phyloP scores from a whole-genome alignment of 2,113 vertebrate species.

The Catharus minimus region DNA sequence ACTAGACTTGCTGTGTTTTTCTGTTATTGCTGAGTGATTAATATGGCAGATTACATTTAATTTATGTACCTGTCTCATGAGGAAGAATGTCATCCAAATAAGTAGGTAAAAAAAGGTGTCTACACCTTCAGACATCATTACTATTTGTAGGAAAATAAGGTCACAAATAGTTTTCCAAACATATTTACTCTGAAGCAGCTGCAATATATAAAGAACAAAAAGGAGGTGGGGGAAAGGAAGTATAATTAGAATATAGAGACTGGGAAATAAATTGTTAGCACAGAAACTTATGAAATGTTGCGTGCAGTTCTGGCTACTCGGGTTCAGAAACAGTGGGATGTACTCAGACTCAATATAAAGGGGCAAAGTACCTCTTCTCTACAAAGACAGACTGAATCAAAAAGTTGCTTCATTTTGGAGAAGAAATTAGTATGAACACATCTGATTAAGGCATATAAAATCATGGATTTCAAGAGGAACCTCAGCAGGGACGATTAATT shows the following conservation, averaged over 20 bases:
- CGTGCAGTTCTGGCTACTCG: background rate
- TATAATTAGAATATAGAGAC: background rate
- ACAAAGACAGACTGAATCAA: background rate
- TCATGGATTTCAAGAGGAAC: background rate
- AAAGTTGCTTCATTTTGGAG: background rate
- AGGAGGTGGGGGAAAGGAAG: accelerated
- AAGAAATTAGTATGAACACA: background rate
- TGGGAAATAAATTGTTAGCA: background rate
- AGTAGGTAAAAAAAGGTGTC: background rate
- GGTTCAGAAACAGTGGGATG: background rate
- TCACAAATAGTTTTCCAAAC: background rate
- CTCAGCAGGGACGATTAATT: background rate
- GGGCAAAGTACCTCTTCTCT: background rate
- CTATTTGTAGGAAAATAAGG: background rate
- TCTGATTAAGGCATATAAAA: background rate
- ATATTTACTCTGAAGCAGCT: background rate
- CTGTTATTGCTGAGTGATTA: background rate
- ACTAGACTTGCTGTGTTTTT: background rate
- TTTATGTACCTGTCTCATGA: background rate
- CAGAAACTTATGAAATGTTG: background rate
- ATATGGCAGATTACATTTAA: background rate
- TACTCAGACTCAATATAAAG: background rate
- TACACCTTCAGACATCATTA: background rate
- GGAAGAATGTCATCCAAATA: background rate
- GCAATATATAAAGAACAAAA: background rate